Percentiles rank a stretch among this genome's conserved stretches.
Conservation (phyloP, 2,888 invertebrate genomes). For the Apantesis nais region DNA sequence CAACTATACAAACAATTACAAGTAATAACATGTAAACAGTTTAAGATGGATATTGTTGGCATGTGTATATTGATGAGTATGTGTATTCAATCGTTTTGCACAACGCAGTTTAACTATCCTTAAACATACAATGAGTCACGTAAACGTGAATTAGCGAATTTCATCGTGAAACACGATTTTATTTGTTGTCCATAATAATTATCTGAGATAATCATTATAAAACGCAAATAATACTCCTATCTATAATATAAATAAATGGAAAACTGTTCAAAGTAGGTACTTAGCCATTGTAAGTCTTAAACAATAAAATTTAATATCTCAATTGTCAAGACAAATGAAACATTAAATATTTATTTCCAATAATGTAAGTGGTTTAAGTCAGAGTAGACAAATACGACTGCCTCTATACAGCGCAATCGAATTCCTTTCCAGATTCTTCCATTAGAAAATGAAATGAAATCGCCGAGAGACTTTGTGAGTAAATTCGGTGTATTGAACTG, state of each 20-base stretch:
- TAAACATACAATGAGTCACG: no score
- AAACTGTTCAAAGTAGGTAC: neutral
- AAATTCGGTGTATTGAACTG: conserved; percentile 93
- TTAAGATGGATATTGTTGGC: no score
- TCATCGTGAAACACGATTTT: neutral
- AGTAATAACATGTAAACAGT: no score
- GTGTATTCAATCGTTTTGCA: no score
- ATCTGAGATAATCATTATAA: neutral
- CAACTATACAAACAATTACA: no score
- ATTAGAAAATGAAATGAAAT: conserved; percentile 97
- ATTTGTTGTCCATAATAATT: neutral
- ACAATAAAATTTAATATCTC: neutral
- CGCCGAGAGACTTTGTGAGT: conserved; percentile 92
- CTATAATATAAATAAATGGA: neutral
- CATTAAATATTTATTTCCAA: neutral
- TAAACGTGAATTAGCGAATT: no score
- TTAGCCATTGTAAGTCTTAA: neutral
- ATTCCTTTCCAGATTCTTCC: conserved; percentile 90
- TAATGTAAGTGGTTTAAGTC: neutral
- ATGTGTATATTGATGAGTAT: no score
- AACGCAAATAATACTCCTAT: neutral
- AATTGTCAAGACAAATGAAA: neutral
- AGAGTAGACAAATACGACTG: neutral
- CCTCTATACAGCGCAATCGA: neutral
- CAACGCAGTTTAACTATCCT: no score